These are phyloP conservation scores for Sorex fumeus DNA, from an alignment of 2,113 vertebrate genomes.

Conservation along the genomic window DNA sequence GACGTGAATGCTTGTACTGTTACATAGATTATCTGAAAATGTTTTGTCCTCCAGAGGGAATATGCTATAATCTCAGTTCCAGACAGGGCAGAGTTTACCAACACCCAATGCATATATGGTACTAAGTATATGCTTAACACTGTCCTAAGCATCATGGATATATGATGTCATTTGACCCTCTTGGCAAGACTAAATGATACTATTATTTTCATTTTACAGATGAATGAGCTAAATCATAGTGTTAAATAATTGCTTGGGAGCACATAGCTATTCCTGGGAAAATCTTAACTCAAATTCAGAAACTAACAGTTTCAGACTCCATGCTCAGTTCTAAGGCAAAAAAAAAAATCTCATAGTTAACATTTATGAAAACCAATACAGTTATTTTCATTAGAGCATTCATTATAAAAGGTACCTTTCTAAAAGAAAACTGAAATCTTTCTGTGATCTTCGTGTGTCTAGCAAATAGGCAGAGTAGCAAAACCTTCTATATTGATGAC, in stretches of 20 bases:
- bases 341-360: background rate
- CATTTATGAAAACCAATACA: constrained; percentile 22
- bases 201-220: constrained; percentile 8
- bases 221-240: constrained; percentile 7
- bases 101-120: background rate
- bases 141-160: background rate
- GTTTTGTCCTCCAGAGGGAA: background rate
- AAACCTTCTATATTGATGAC: background rate
- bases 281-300: background rate
- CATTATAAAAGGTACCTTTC: background rate
- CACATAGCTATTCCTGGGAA: background rate
- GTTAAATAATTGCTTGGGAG: constrained; percentile 39
- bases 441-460: background rate
- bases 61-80: background rate
- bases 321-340: constrained; percentile 9
- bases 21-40: background rate
- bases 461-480: background rate
- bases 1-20: background rate
- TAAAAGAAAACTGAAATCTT: constrained; percentile 30
- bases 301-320: background rate
- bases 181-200: background rate
- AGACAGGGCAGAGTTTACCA: background rate
- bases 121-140: background rate
- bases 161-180: background rate
- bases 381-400: constrained; percentile 48